Evolutionary conservation across 2,797 vertebrate species (phyloP).

Genomic region (Thaleichthys pacificus): DNA sequence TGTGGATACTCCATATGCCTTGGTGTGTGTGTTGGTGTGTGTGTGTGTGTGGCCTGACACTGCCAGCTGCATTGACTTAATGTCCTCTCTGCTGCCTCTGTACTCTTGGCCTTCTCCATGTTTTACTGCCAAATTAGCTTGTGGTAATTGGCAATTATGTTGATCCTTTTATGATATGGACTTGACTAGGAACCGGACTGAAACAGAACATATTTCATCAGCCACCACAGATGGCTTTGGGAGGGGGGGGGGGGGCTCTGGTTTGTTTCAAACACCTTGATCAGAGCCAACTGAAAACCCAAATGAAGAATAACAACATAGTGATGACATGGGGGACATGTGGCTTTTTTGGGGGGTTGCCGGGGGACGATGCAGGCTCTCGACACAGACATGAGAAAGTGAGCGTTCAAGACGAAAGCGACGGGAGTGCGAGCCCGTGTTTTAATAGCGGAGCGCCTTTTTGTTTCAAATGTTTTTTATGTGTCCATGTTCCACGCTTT

Average conservation of each 20-base stretch:
- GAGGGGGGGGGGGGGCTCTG: slow-evolving; percentile 34
- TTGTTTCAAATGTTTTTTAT: slow-evolving; percentile 15
- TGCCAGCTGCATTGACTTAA: slow-evolving; percentile 58
- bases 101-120: slow-evolving; percentile 59
- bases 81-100: slow-evolving; percentile 50
- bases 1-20: slow-evolving; percentile 33
- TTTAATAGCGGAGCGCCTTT: slow-evolving; percentile 11
- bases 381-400: slow-evolving; percentile 26
- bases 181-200: slow-evolving; percentile 50
- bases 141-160: slow-evolving; percentile 60
- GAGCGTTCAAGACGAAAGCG: slow-evolving; percentile 17
- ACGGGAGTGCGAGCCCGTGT: slow-evolving; percentile 18
- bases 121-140: slow-evolving; percentile 63
- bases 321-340: slow-evolving; percentile 30
- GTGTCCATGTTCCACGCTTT: slow-evolving; percentile 18
- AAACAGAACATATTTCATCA: slow-evolving; percentile 58
- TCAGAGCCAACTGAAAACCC: slow-evolving; percentile 44
- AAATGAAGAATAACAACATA: slow-evolving; percentile 28
- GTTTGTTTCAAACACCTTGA: slow-evolving; percentile 47
- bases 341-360: slow-evolving; percentile 29
- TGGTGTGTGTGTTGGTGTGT: slow-evolving; percentile 42
- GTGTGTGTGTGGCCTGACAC: slow-evolving; percentile 37
- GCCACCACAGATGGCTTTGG: slow-evolving; percentile 51
- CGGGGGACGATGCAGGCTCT: slow-evolving; percentile 29
- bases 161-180: slow-evolving; percentile 60